A percentile compares a stretch with the other conserved stretches of the same genome.
phyloP scores from a whole-genome alignment of 2,113 vertebrate species.

The Caracal caracal region DNA sequence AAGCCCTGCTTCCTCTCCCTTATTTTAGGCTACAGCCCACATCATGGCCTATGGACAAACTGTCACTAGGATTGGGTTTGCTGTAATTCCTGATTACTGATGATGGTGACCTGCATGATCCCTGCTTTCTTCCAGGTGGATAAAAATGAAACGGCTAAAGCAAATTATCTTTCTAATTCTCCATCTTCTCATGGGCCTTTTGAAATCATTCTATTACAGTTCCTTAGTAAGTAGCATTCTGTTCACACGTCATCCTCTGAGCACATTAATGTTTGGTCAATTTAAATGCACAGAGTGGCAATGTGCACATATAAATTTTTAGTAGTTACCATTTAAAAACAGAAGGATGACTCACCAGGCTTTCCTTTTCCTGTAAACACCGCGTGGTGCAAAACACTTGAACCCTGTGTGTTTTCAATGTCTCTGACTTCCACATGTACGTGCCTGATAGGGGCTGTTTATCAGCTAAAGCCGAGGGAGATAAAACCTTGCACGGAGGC shows the following conservation, averaged over 20 bases:
- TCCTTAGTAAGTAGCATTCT: neutral
- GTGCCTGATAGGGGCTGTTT: neutral
- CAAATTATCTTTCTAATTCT: neutral
- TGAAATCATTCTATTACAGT: neutral
- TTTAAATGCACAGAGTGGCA: slow-evolving; percentile 42
- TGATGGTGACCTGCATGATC: slow-evolving; percentile 39
- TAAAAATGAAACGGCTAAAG: neutral
- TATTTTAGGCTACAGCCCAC: neutral
- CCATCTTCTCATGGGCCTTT: neutral
- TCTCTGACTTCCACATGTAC: neutral
- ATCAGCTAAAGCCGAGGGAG: neutral
- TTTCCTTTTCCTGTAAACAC: slow-evolving; percentile 62
- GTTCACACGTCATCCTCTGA: neutral
- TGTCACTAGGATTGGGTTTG: slow-evolving; percentile 42
- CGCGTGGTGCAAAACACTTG: neutral
- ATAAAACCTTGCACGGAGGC: neutral
- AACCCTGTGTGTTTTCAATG: neutral
- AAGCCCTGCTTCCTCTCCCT: neutral
- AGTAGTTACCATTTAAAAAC: slow-evolving; percentile 45
- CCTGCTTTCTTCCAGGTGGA: neutral
- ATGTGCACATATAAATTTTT: neutral
- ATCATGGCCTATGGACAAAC: slow-evolving; percentile 20
- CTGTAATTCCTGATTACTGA: slow-evolving; percentile 51
- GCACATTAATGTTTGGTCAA: neutral
- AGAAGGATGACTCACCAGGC: slow-evolving; percentile 49